Percentiles rank a stretch among this genome's conserved stretches.
phyloP scores from a whole-genome alignment of 2,888 invertebrate genomes.

The Philhelius pedissequus region DNA sequence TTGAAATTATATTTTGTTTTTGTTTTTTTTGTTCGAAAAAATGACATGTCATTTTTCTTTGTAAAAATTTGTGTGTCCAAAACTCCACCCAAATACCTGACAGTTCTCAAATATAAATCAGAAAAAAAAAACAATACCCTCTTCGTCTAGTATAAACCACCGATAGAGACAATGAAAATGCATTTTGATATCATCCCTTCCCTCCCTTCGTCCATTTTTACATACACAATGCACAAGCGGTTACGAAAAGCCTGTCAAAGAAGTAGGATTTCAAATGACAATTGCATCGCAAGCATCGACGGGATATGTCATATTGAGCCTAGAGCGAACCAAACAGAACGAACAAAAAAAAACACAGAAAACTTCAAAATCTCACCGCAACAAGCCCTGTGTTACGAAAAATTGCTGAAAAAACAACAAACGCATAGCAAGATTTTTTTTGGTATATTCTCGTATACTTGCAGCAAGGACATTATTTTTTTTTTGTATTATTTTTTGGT shows the following conservation, averaged over 20 bases:
- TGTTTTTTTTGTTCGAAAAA: neutral
- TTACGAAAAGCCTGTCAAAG: conserved; percentile 47
- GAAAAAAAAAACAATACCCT: neutral
- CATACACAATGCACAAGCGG: neutral
- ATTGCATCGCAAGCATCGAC: conserved; percentile 67
- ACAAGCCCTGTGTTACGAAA: conserved; percentile 23
- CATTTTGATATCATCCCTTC: conserved; percentile 27
- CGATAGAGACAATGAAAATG: conserved; percentile 48
- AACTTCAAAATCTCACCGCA: conserved; percentile 46
- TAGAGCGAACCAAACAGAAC: conserved; percentile 38
- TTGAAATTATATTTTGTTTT: neutral
- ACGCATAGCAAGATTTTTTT: conserved; percentile 23
- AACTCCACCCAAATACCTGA: conserved; percentile 51
- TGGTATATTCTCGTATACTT: neutral
- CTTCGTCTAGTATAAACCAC: neutral
- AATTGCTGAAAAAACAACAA: conserved; percentile 49
- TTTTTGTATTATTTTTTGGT: conserved; percentile 20
- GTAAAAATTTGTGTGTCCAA: conserved; percentile 21
- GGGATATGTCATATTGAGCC: conserved; percentile 60
- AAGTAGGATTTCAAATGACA: conserved; percentile 66
- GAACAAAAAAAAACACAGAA: neutral
- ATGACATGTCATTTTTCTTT: conserved; percentile 53
- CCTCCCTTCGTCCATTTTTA: neutral
- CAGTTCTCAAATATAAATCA: conserved; percentile 42
- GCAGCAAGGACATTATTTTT: conserved; percentile 35